These are phyloP conservation scores for Carposina sasakii DNA, from an alignment of 1,140 invertebrate species.

Conservation along the genomic window DNA sequence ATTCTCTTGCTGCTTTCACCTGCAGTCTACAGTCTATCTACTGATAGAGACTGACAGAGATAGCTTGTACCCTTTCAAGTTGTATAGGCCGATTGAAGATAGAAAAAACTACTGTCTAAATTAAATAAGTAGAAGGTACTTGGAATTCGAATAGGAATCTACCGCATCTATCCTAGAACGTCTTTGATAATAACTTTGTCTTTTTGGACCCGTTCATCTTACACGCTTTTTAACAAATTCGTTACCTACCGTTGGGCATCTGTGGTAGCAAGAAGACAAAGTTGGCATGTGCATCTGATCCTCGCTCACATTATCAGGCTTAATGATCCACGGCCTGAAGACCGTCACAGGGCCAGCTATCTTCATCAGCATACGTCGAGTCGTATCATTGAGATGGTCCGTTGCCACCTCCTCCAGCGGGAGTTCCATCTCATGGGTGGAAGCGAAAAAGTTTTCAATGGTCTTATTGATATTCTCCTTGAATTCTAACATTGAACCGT, in stretches of 20 bases:
- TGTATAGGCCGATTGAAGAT: too few species aligned
- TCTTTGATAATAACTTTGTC: too few species aligned
- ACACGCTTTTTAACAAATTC: too few species aligned
- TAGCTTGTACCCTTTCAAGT: too few species aligned
- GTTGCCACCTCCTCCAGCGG: constrained; percentile 36
- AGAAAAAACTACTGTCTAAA: too few species aligned
- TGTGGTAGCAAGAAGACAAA: constrained; percentile 48
- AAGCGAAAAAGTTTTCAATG: constrained; percentile 48
- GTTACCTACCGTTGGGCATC: constrained; percentile 47
- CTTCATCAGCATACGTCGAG: constrained; percentile 34
- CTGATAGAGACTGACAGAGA: too few species aligned
- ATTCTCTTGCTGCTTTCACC: too few species aligned
- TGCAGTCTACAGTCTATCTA: too few species aligned
- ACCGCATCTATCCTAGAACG: too few species aligned
- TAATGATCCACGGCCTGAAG: constrained; percentile 39
- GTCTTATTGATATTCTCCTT: constrained; percentile 41
- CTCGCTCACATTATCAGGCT: constrained; percentile 38
- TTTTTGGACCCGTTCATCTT: too few species aligned
- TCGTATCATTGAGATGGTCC: constrained; percentile 20
- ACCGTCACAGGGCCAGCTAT: constrained; percentile 40
- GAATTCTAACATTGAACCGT: constrained; percentile 28
- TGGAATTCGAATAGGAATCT: too few species aligned
- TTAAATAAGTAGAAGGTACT: too few species aligned
- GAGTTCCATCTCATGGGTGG: constrained; percentile 45
- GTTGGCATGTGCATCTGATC: constrained; percentile 43